A percentile compares a stretch with the other conserved stretches of the same genome.
phyloP scores from a whole-genome alignment of 2,888 invertebrate genomes.

The Drosophila multiciliata region DNA sequence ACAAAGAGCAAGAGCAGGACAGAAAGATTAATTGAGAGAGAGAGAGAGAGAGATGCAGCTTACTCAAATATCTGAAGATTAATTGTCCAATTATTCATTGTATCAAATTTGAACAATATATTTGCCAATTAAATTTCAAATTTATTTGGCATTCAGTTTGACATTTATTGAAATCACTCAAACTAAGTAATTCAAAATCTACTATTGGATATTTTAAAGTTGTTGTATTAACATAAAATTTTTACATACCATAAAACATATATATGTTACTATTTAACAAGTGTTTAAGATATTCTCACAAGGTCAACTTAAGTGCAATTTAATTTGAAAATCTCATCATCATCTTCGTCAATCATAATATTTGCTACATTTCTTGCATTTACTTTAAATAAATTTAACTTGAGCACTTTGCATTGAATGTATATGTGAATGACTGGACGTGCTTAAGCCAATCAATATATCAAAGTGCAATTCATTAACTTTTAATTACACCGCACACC shows the following conservation, averaged over 20 bases:
- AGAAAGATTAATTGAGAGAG: not conserved
- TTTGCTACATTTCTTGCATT: not conserved
- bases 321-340: not conserved
- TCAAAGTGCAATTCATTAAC: constrained; percentile 63
- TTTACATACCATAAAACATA: not conserved
- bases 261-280: not conserved
- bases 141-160: not conserved
- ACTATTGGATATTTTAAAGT: not conserved
- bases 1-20: not conserved
- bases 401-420: not conserved
- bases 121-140: not conserved
- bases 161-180: not conserved
- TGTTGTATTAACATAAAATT: not conserved
- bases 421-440: not conserved
- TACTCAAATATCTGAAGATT: constrained; percentile 4
- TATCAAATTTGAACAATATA: not conserved
- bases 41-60: not conserved
- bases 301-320: not conserved
- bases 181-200: not conserved
- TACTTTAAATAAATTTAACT: constrained; percentile 3
- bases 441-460: constrained; percentile 21
- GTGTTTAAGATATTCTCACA: not conserved
- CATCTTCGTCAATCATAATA: not conserved
- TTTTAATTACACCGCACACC: constrained; percentile 32
- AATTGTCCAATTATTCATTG: constrained; percentile 10